Conservation (phyloP, 2,888 invertebrate species). For the Oligia fasciuncula region DNA sequence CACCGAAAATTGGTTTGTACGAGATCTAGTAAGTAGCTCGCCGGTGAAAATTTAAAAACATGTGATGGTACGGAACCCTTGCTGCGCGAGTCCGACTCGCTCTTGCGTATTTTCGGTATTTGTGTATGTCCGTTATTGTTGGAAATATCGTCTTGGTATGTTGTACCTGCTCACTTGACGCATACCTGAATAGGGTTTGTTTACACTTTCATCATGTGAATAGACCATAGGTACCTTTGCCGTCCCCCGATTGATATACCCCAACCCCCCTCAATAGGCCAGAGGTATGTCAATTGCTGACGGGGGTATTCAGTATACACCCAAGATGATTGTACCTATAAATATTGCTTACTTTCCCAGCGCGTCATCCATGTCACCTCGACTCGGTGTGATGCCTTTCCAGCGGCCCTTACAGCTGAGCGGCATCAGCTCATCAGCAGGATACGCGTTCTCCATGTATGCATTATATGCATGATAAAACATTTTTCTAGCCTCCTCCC, state of each 20-base stretch:
- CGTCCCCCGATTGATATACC: neutral
- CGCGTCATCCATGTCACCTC: slow-evolving; percentile 99
- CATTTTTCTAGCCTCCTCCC: slow-evolving; percentile 98
- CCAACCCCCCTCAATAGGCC: neutral
- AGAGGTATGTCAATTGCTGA: neutral
- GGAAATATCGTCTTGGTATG: too few species aligned
- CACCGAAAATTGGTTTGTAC: too few species aligned
- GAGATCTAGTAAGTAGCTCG: too few species aligned
- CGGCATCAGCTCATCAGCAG: slow-evolving; percentile 99
- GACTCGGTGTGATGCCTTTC: slow-evolving; percentile 96
- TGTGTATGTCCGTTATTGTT: too few species aligned
- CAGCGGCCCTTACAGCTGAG: slow-evolving; percentile 97
- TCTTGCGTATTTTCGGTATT: too few species aligned
- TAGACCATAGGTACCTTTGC: neutral
- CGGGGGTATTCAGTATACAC: neutral
- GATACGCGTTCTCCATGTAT: slow-evolving; percentile 99
- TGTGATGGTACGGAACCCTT: too few species aligned
- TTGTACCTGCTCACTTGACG: too few species aligned
- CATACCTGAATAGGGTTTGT: neutral
- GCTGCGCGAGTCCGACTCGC: too few species aligned
- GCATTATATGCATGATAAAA: slow-evolving; percentile 98
- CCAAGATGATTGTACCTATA: neutral
- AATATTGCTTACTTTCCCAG: slow-evolving; percentile 96
- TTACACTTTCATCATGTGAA: neutral
- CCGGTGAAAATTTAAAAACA: too few species aligned